Conservation (phyloP, 1,140 invertebrate genomes). For the Tetragnatha versicolor region DNA sequence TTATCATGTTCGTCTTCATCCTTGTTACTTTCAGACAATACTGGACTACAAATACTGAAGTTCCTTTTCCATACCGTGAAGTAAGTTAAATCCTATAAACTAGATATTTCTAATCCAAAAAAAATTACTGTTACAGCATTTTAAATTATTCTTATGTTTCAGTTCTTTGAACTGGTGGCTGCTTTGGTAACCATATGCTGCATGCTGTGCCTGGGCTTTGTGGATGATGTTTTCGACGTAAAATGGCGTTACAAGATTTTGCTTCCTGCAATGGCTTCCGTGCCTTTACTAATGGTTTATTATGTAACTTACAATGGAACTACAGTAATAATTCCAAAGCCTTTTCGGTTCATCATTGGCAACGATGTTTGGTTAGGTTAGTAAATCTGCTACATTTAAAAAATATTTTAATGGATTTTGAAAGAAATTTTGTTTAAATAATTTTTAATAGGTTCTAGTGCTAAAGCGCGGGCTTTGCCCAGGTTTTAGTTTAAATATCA, state of each 20-base stretch:
- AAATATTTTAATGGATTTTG: too few species aligned
- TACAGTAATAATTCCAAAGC: constrained; percentile 90
- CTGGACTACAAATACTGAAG: constrained; percentile 30
- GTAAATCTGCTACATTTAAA: too few species aligned
- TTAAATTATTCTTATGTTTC: constrained; percentile 63
- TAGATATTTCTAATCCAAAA: too few species aligned
- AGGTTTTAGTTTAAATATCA: too few species aligned
- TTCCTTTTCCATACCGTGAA: constrained; percentile 48
- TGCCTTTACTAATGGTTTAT: constrained; percentile 97
- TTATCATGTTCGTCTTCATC: constrained; percentile 95
- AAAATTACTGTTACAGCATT: neutral
- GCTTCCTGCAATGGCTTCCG: constrained; percentile 91
- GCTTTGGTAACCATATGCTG: constrained; percentile 96
- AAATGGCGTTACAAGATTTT: constrained; percentile 90
- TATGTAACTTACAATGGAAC: constrained; percentile 97
- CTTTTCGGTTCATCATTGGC: constrained; percentile 77
- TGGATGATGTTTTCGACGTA: constrained; percentile 96
- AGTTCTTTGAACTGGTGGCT: constrained; percentile 94
- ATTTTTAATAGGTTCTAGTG: too few species aligned
- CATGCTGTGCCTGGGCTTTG: constrained; percentile 97
- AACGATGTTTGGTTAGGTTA: constrained; percentile 76
- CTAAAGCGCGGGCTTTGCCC: too few species aligned
- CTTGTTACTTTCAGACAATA: constrained; percentile 83
- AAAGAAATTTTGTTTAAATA: too few species aligned
- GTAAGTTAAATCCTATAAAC: constrained; percentile 18